A percentile compares a stretch with the other conserved stretches of the same genome.
These are phyloP conservation scores for Darevskia nairensis DNA, from an alignment of 2,797 vertebrate species.

Conservation along the genomic window DNA sequence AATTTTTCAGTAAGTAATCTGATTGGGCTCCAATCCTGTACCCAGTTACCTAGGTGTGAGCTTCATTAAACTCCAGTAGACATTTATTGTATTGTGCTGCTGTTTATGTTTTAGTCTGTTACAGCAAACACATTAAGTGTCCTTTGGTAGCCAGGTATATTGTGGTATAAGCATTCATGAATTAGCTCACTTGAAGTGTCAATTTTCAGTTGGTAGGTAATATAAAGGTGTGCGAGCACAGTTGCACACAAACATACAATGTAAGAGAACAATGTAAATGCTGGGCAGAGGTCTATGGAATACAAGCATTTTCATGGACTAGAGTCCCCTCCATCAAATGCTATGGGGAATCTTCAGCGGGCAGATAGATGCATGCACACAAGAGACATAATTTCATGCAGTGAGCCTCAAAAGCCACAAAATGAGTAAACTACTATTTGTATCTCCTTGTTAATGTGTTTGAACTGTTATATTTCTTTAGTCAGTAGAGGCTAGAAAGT, in stretches of 20 bases:
- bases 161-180: neutral
- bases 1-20: neutral
- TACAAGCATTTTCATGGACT: no score
- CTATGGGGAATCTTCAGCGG: no score
- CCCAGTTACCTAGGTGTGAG: neutral
- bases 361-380: no score
- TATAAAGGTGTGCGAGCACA: neutral
- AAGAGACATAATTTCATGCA: neutral
- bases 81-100: neutral
- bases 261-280: neutral
- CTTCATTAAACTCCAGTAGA: neutral
- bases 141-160: neutral
- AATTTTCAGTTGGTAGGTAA: neutral
- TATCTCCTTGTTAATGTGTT: neutral
- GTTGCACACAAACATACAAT: neutral
- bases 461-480: neutral
- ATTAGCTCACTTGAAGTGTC: neutral
- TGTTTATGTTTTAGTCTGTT: neutral
- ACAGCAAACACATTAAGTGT: neutral
- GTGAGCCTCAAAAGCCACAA: neutral
- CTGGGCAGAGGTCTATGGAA: neutral
- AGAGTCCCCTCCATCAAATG: no score
- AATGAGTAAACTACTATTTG: neutral
- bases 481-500: neutral
- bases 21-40: neutral